phyloP scores from a whole-genome alignment of 2,888 invertebrate genomes.

The Cabera pusaria region DNA sequence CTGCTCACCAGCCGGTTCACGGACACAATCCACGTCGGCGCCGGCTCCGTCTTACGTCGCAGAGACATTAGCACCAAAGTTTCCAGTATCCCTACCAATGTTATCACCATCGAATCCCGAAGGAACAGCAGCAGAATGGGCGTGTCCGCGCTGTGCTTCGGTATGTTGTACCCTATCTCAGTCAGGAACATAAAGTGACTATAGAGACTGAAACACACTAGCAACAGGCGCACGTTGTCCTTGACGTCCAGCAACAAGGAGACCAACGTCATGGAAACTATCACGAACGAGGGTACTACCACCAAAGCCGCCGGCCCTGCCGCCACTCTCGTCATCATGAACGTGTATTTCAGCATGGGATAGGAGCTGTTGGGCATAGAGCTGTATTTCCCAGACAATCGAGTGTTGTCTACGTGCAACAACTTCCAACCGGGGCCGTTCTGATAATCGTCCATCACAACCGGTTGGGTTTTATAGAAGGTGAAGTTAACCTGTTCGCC shows the following conservation, averaged over 20 bases:
- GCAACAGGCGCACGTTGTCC: conserved; percentile 78
- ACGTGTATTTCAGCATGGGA: conserved; percentile 82
- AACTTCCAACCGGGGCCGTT: conserved; percentile 85
- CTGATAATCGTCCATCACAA: conserved; percentile 69
- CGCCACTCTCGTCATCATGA: conserved; percentile 83
- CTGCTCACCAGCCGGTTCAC: conserved; percentile 53
- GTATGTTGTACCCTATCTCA: conserved; percentile 83
- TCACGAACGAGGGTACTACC: conserved; percentile 80
- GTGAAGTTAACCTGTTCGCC: conserved; percentile 85
- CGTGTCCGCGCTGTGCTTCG: conserved; percentile 82
- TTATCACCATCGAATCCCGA: conserved; percentile 71
- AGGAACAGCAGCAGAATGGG: conserved; percentile 80
- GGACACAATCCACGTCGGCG: conserved; percentile 60
- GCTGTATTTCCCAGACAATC: conserved; percentile 71
- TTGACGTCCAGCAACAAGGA: conserved; percentile 83
- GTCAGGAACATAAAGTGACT: conserved; percentile 84
- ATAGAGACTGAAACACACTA: conserved; percentile 84
- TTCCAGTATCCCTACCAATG: conserved; percentile 56
- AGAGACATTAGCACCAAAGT: conserved; percentile 64
- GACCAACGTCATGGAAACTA: conserved; percentile 82
- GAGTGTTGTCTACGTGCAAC: conserved; percentile 60
- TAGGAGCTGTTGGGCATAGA: conserved; percentile 84
- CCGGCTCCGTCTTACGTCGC: conserved; percentile 48
- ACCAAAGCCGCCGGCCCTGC: conserved; percentile 81
- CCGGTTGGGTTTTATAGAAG: conserved; percentile 55